These are phyloP conservation scores for Sula dactylatra DNA, from an alignment of 2,113 vertebrate species.

Conservation along the genomic window DNA sequence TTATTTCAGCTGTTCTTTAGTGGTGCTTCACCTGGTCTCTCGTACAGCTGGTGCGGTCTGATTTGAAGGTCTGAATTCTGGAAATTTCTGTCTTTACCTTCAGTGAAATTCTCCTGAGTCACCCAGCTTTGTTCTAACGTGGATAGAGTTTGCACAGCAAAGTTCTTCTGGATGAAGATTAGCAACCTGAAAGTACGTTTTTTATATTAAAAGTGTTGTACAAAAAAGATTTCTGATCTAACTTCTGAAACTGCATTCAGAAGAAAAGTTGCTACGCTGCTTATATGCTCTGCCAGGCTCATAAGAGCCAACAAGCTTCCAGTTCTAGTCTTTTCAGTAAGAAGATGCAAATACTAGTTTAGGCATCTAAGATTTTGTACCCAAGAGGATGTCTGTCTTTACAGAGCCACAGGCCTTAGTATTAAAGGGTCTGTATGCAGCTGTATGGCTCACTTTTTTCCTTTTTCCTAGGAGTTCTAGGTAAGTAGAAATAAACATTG, in stretches of 20 bases:
- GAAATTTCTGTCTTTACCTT: neutral
- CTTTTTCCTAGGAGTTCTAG: neutral
- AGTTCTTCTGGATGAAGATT: neutral
- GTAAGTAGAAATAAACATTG: neutral
- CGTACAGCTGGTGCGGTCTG: fast-evolving
- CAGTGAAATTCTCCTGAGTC: neutral
- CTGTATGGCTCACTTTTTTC: neutral
- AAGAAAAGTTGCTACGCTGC: neutral
- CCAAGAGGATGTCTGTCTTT: neutral
- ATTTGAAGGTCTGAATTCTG: neutral
- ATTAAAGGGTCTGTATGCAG: neutral
- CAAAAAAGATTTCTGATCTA: neutral
- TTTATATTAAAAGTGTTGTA: neutral
- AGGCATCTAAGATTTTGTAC: neutral
- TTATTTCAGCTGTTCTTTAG: neutral
- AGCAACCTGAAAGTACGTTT: neutral
- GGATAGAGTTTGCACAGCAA: neutral
- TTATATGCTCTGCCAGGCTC: neutral
- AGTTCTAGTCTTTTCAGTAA: neutral
- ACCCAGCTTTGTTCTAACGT: too few species aligned
- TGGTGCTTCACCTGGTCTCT: neutral
- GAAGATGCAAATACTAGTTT: neutral
- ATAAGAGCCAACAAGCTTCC: neutral
- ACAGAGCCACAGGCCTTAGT: neutral
- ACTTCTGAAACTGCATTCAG: neutral